Evolutionary conservation across 2,888 invertebrate species (phyloP).

Genomic region (Drosophila sordidapex): DNA sequence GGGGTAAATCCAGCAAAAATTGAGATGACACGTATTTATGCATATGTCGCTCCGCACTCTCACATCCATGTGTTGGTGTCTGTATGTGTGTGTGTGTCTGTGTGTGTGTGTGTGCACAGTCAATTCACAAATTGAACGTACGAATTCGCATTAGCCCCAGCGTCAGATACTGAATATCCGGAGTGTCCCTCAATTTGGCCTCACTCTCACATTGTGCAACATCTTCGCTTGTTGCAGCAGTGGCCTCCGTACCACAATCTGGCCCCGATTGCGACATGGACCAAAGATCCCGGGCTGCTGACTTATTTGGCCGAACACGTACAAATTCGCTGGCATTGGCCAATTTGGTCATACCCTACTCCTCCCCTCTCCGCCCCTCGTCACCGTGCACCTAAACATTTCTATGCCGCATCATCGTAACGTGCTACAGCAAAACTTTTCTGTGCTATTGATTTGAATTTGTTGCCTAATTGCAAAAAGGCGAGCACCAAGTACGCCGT

Average conservation of each 20-base stretch:
- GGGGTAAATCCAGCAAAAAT: conserved; percentile 42
- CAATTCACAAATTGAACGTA: conserved; percentile 80
- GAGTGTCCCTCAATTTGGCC: not conserved
- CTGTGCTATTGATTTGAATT: conserved; percentile 72
- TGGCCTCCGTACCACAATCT: conserved; percentile 21
- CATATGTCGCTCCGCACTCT: conserved; percentile 60
- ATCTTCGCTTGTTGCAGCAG: conserved; percentile 64
- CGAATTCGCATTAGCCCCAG: conserved; percentile 74
- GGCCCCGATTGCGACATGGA: conserved; percentile 57
- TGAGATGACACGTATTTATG: conserved; percentile 78
- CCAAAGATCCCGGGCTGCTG: conserved; percentile 41
- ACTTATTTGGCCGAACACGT: conserved; percentile 67
- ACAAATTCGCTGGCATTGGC: conserved; percentile 74
- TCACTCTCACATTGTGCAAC: conserved; percentile 51
- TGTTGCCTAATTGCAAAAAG: conserved; percentile 69
- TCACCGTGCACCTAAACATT: not conserved
- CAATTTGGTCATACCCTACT: conserved; percentile 58
- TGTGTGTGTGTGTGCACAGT: conserved; percentile 44
- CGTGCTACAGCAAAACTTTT: conserved; percentile 74
- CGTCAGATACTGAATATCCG: conserved; percentile 20
- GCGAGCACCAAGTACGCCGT: conserved; percentile 38
- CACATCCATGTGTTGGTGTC: not conserved
- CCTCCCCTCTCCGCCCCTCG: not conserved
- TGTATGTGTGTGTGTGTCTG: conserved; percentile 34
- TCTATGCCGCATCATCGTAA: conserved; percentile 34